Evolutionary conservation across 2,113 vertebrate genomes (phyloP), one percentile per base, ranked within the genome.

Genomic region (Tyto alba): DNA sequence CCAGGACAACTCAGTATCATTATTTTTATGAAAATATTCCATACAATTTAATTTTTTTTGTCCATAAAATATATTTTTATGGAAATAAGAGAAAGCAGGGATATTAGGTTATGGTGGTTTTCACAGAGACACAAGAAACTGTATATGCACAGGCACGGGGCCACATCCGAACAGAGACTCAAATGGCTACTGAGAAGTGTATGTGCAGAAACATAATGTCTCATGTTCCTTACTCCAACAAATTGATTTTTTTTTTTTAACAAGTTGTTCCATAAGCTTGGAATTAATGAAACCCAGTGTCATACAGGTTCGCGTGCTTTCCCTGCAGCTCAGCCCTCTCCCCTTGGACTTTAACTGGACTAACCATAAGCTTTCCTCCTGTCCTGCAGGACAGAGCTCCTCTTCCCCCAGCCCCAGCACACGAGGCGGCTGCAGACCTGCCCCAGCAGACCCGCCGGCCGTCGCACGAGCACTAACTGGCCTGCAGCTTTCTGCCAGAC

Each of bases 381-480:
- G 30, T 17, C 53, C 53, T 48, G 64, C 27, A 13, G 66, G 29
- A 14, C n/a, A 32, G 29, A 11, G 38, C 11, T 41, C 56, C 47
- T 43, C 50, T 29, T 38, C 38, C 34, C 52, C 62, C 17, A 10
- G 3, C 25, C 36, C 48, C 48, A 21, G 13, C 17, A 10, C 45
- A 47, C 19, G 45, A 20, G 20, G 45, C 19, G 21, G 19, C 45
- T 47, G 45, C 45, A 47, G 45, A 47, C 45, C 21, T 20, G 10
- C 19, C 45, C 45, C 45, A 47, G 45, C 45, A 47, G 18, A 47
- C 21, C 45, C 45, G 10, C 45, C 45, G 62, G 62, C 62, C 48
- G 8, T 45, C 18, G 9, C 7, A 3, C 2, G 4, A 14, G 30
- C 6, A 1, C 48, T 17, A 13, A 43, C 34, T 7, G 40, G 20